Evolutionary conservation across 2,113 vertebrate species (phyloP).

Genomic region (Macquaria australasica): DNA sequence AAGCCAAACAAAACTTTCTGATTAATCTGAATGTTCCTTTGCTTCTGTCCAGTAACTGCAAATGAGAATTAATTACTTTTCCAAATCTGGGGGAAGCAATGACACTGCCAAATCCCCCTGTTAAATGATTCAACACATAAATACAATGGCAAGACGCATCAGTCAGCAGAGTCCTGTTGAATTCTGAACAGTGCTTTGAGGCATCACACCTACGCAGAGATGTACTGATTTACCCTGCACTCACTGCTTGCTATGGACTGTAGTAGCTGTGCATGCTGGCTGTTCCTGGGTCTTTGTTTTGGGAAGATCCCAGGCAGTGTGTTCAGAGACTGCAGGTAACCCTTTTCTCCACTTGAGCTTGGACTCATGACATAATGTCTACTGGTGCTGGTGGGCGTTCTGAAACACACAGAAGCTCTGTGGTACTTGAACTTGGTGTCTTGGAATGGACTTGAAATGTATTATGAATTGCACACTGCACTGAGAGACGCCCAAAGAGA

Average conservation of each 20-base stretch:
- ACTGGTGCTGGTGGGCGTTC: constrained; percentile 36
- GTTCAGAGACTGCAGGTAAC: constrained; percentile 19
- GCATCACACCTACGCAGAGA: background rate
- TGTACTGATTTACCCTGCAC: background rate
- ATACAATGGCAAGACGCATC: constrained; percentile 14
- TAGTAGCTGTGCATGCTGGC: background rate
- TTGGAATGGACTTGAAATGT: constrained; percentile 49
- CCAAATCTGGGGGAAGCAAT: constrained; percentile 26
- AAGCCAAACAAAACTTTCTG: constrained; percentile 24
- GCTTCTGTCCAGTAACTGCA: constrained; percentile 31
- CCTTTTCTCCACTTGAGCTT: constrained; percentile 14
- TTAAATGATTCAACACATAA: constrained; percentile 21
- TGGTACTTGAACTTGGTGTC: constrained; percentile 42
- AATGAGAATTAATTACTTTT: constrained; percentile 45
- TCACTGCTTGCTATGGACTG: background rate
- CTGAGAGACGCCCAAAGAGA: constrained; percentile 64
- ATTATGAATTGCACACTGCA: constrained; percentile 54
- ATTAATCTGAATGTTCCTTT: constrained; percentile 28
- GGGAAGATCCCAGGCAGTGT: constrained; percentile 22
- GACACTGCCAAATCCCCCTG: constrained; percentile 20
- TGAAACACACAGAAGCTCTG: constrained; percentile 52
- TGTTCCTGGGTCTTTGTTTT: background rate
- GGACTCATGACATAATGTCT: constrained; percentile 21
- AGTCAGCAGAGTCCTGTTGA: constrained; percentile 1
- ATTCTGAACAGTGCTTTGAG: background rate